Base-by-base conservation (phyloP, 2,888 invertebrate species). In the Scaptomyza parva region DNA sequence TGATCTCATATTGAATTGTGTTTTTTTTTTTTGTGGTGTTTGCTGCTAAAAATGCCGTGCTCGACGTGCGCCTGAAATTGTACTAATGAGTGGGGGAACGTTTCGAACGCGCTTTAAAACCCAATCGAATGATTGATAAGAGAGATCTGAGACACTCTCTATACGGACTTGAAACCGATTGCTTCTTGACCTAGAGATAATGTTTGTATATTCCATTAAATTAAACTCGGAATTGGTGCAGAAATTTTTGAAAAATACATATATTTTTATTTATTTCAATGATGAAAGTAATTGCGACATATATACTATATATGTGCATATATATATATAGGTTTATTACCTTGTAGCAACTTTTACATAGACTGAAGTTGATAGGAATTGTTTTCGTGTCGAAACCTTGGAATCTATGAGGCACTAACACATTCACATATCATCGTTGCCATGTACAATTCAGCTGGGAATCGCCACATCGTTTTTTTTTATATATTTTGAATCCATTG, bases 181-280 rank as follows among this genome's bases (percentile, higher is more conserved):
- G 75, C 83, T 77, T 74, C 72, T 76, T 89, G 89, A 90, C 89
- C 89, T 88, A 90, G 85, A 89, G 78, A 64, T 37, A 63, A 59
- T 65, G 61, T 24, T 4, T 11, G 28, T 28, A 6, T 7, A 28
- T 52, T 11, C 9, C 40, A 54, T 33, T 12, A 28, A 70, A 59
- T 53, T 43, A 18, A 59, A 53, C 60, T 80, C 60, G 76, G 59
- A 85, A 87, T 82, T 87, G 83, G 88, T 84, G 84, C 84, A 84
- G 88, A 84, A 85, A 85, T 62, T 69, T 54, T 52, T 69, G 52
- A 68, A 53, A 53, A 61, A 41, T 52, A 52, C 39, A 18, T n/a
- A n/a, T 28, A 1, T 33, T 3, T 47, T 39, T 43, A 44, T 61
- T 39, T 43, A 37, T 58, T 57, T 53, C 58, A 70, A 65, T 70